Percentiles rank a stretch among this genome's conserved stretches.
Evolutionary conservation across 2,797 vertebrate species (phyloP).

Genomic region (Lutjanus argentimaculatus): DNA sequence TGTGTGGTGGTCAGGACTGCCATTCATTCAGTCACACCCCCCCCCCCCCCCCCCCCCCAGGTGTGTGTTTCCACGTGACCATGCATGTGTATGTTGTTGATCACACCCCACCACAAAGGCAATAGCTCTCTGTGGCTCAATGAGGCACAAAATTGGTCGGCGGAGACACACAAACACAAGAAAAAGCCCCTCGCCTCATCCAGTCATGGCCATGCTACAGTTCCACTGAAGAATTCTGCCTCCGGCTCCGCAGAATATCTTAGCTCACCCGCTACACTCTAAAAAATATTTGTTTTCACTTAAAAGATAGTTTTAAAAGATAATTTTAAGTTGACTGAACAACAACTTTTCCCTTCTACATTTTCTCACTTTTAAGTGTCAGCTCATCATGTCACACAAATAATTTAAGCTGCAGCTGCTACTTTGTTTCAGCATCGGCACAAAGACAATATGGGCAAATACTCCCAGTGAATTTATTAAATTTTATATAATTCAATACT

Average conservation of each 20-base stretch:
- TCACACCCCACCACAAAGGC: slow-evolving; percentile 64
- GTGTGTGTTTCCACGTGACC: slow-evolving; percentile 68
- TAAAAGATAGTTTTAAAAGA: no score
- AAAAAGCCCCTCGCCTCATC: slow-evolving; percentile 32
- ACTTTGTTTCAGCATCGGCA: no score
- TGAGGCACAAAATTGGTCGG: slow-evolving; percentile 45
- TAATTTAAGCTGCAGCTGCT: no score
- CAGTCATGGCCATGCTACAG: slow-evolving; percentile 61
- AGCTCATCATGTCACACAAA: no score
- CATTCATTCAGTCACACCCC: slow-evolving; percentile 71
- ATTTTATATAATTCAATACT: no score
- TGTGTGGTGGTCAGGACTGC: slow-evolving; percentile 80
- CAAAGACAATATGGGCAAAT: no score
- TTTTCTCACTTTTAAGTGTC: no score
- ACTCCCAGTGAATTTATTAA: no score
- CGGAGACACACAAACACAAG: slow-evolving; percentile 33
- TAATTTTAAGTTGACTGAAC: no score
- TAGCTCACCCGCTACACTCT: slow-evolving; percentile 39
- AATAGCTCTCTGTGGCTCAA: slow-evolving; percentile 53
- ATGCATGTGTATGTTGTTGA: slow-evolving; percentile 64
- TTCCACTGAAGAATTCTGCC: slow-evolving; percentile 62
- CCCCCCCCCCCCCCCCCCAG: slow-evolving; percentile 16
- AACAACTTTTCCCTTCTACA: no score
- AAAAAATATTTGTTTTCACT: no score
- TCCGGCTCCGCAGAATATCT: slow-evolving; percentile 48